Base-by-base conservation (phyloP, 2,888 invertebrate species). In the Neoitamus cyanurus region DNA sequence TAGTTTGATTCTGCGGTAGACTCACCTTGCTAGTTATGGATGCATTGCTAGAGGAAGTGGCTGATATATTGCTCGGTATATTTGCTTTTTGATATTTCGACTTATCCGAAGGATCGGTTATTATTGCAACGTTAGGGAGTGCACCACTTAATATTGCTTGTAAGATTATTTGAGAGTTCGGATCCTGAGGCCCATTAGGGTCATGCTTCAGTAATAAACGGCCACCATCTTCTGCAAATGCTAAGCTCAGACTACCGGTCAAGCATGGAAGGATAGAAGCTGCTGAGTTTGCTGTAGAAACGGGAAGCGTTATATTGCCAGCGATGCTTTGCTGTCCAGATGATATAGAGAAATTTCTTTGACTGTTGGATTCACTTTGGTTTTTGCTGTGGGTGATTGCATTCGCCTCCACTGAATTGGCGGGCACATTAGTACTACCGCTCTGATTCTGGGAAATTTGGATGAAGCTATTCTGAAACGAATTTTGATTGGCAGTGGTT, bases 201-300 rank as follows among this genome's bases (percentile, higher is more conserved):
- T 94, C 94, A 87, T 94, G 95, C 70, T 94, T 94, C 80, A 95
- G 89, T 68, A 95, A 92, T 70, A 95, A 91, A 30, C 94, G 91
- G 46, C 90, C 95, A 7, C 95, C 95, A 87, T 95, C 94, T 89
- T 95, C 95, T 0, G 94, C 93, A 75, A 95, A 92, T 0, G 95
- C 93, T 84, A 95, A 90, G 85, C 94, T 93, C 84, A 95, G 92
- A 83, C 94, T 94, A 1, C 94, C 94, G 28, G 93, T 93, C 6
- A 94, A 89, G 87, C 94, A 94, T 1, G 92, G 91, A 77, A 92
- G 91, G 48, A 93, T 86, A 6, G 91, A 88, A 30, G 90, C 90
- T 0, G 90, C 89, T 15, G 83, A 80, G 13, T 69, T 82, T 1
- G 84, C 20, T 7, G 90, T 88, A n/a, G 89, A 89, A 30, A 89